Base-by-base conservation (phyloP, 2,888 invertebrate species). In the Scelioninae gen. 1 region DNA sequence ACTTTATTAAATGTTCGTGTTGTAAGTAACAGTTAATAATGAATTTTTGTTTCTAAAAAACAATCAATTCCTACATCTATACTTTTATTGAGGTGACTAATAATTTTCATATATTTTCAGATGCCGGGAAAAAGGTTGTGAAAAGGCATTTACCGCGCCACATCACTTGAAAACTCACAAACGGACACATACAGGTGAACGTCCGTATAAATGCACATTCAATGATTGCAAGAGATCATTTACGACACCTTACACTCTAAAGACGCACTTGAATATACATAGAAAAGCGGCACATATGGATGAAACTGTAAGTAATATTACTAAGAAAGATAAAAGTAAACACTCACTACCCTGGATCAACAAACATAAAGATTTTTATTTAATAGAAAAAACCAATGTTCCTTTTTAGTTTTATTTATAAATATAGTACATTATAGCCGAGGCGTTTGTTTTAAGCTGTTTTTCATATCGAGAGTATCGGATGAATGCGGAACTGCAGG, bases 151-250 rank as follows among this genome's bases (percentile, higher is more conserved):
- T 92, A 96, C 97, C 0, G 98, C 98, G 16, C 97, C 97, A 58
- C 98, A 98, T 92, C 98, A 98, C 91, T 93, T 98, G 55, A 98
- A 98, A 93, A 98, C 98, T 0, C 98, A 98, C 90, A 94, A 95
- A 38, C 94, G 98, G 75, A 96, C 96, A 6, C 97, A 97, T 89
- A 95, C 96, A 0, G 96, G 96, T 0, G 95, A 97, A 91, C 94
- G 96, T 76, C 97, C 97, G 0, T 97, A 96, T 92, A 94, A 95
- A 0, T 97, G 97, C 91, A 93, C 93, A 45, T 93, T 94, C 69
- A 94, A 94, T 80, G 93, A 93, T 47, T 97, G 97, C 90, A 94
- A 94, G 29, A 94, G 96, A 87, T 95, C 96, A 0, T 98, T 98
- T 92, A 96, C 97, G 8, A 96, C 97, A 0, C 95, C 96, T n/a